Conservation (phyloP, 2,797 vertebrate species). For the Lacerta viridis region DNA sequence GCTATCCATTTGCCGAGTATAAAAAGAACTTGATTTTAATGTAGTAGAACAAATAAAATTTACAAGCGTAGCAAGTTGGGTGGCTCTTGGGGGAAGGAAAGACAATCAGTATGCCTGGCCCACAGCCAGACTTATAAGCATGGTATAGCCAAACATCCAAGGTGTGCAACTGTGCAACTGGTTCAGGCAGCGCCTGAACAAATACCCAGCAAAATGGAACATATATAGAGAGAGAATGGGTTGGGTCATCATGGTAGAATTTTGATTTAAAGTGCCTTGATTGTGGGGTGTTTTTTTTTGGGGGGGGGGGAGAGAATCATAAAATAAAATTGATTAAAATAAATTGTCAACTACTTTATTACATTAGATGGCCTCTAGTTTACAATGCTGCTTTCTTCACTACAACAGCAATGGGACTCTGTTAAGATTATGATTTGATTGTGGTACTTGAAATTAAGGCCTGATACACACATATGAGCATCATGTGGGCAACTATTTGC, state of each 20-base stretch:
- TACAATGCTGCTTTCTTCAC: background rate
- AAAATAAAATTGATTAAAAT: no score
- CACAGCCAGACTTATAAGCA: background rate
- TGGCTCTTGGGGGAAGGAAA: constrained; percentile 1
- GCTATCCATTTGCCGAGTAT: background rate
- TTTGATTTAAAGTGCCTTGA: background rate
- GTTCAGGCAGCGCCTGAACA: background rate
- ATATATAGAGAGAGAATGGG: background rate
- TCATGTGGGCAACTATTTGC: background rate
- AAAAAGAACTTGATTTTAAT: constrained; percentile 35
- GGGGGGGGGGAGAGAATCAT: no score
- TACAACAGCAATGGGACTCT: background rate
- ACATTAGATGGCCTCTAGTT: background rate
- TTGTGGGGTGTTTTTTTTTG: no score
- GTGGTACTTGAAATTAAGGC: no score
- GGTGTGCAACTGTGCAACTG: background rate
- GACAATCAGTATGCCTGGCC: background rate
- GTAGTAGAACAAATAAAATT: constrained; percentile 23
- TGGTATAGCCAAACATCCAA: constrained; percentile 28
- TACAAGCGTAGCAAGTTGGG: background rate
- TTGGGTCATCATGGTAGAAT: background rate
- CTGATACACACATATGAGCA: background rate
- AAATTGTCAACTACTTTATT: background rate
- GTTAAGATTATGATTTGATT: background rate
- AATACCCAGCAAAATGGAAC: background rate